Evolutionary conservation across 2,888 invertebrate genomes (phyloP), one percentile per base, ranked within the genome.

Genomic region (Ligdia adustata): DNA sequence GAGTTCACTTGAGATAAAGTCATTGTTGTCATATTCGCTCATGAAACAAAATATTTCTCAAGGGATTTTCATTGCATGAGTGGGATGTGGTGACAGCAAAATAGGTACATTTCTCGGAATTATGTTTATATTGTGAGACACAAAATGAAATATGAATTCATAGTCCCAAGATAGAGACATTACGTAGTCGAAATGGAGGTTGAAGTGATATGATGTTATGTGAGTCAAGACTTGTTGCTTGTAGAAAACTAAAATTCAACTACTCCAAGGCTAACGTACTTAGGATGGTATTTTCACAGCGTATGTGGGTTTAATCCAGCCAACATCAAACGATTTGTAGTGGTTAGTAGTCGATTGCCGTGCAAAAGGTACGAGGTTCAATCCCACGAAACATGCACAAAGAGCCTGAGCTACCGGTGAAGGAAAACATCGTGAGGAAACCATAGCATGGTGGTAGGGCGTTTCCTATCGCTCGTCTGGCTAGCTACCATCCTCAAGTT

Each of bases 211-310:
- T 53, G 57, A 54, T n/a, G n/a, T n/a, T n/a, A n/a, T n/a, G 62
- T 75, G 75, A 73, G 55, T 75, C 75, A 75, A 44, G 49, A 68
- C 70, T 71, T 67, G 72, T 71, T 69, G 68, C 68, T 66, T 66
- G 56, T 57, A 63, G 62, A 66, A 63, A 64, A 69, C 64, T 64
- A 56, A 61, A n/a, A n/a, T n/a, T n/a, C n/a, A n/a, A n/a, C n/a
- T n/a, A n/a, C n/a, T n/a, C n/a, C n/a, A n/a, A n/a, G n/a, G n/a
- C n/a, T n/a, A n/a, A n/a, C n/a, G n/a, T n/a, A n/a, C n/a, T n/a
- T n/a, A n/a, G n/a, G n/a, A n/a, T n/a, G n/a, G n/a, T 28, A 29
- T 31, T 9, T 32, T 4, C 6, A 12, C 5, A 29, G 12, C n/a
- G n/a, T 26, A 35, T 9, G 3, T 41, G 12, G 13, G 26, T n/a